These are phyloP conservation scores for Orchesellides sinensis DNA, from an alignment of 2,888 invertebrate genomes.

Conservation along the genomic window DNA sequence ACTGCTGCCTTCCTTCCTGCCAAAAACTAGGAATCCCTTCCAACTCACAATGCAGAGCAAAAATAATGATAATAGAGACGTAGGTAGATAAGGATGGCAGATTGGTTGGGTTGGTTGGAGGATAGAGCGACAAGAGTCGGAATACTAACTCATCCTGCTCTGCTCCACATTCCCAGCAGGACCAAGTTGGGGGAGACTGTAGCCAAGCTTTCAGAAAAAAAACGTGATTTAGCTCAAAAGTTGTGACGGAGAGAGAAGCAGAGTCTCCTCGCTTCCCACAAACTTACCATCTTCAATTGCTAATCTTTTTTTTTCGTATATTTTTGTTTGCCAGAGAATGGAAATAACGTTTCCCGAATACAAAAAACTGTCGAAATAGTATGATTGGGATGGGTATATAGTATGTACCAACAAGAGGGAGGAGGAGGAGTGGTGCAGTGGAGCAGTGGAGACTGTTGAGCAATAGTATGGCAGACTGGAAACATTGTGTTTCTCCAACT, in stretches of 20 bases:
- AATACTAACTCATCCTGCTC: too few species aligned
- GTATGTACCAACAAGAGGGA: too few species aligned
- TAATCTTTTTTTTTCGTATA: background rate
- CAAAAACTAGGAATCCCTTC: background rate
- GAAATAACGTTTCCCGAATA: too few species aligned
- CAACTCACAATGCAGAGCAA: background rate
- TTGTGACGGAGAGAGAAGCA: background rate
- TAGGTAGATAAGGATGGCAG: background rate
- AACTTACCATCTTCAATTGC: background rate
- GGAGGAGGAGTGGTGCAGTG: too few species aligned
- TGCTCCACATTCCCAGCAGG: too few species aligned
- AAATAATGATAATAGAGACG: background rate
- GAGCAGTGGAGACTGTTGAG: too few species aligned
- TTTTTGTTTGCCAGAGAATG: background rate
- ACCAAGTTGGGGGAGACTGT: too few species aligned
- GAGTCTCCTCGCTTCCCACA: background rate
- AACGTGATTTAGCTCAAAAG: constrained; percentile 59
- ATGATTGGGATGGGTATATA: too few species aligned
- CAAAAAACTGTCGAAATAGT: too few species aligned
- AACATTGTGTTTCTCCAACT: constrained; percentile 59
- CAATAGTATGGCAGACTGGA: constrained; percentile 62
- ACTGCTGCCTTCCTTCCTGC: background rate
- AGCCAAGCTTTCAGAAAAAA: constrained; percentile 68
- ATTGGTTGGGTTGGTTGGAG: background rate
- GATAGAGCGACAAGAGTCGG: constrained; percentile 40